These are phyloP conservation scores for Urechis unicinctus DNA, from an alignment of 2,888 invertebrate species.

Conservation along the genomic window DNA sequence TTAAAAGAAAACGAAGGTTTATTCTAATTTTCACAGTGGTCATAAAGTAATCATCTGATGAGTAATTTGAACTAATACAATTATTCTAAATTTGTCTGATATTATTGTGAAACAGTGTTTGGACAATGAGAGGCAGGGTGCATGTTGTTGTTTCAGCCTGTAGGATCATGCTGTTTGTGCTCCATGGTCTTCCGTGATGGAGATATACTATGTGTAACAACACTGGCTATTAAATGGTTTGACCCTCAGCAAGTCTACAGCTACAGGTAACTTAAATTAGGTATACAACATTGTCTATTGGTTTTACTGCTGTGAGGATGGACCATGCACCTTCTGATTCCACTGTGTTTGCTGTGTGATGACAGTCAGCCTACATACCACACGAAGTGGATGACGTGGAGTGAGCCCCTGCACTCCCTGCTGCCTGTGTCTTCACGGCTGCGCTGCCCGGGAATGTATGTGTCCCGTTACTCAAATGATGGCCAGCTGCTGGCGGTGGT, in stretches of 20 bases:
- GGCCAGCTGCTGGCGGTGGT: slow-evolving; percentile 43
- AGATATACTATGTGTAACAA: slow-evolving; percentile 27
- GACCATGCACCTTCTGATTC: neutral
- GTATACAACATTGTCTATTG: neutral
- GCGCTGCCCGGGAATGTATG: slow-evolving; percentile 29
- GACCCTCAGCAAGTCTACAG: slow-evolving; percentile 17
- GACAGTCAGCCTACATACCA: slow-evolving; percentile 13
- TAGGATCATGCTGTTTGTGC: slow-evolving; percentile 34
- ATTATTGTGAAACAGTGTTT: too few species aligned
- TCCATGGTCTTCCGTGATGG: slow-evolving; percentile 30
- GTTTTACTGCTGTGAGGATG: neutral
- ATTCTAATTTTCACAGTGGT: too few species aligned
- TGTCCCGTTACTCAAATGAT: slow-evolving; percentile 31
- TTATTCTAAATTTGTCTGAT: too few species aligned
- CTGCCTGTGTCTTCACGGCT: slow-evolving; percentile 28
- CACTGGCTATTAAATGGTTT: slow-evolving; percentile 32
- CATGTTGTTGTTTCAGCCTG: slow-evolving; percentile 29
- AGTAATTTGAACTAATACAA: too few species aligned
- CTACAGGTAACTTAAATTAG: slow-evolving; percentile 15
- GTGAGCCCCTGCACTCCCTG: slow-evolving; percentile 7
- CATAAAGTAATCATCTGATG: too few species aligned
- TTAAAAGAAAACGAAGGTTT: too few species aligned
- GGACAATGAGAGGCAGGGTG: too few species aligned
- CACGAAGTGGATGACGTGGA: slow-evolving; percentile 15
- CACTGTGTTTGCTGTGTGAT: neutral